These are phyloP conservation scores for Grallaria varia DNA, from an alignment of 2,113 vertebrate species.

Conservation along the genomic window DNA sequence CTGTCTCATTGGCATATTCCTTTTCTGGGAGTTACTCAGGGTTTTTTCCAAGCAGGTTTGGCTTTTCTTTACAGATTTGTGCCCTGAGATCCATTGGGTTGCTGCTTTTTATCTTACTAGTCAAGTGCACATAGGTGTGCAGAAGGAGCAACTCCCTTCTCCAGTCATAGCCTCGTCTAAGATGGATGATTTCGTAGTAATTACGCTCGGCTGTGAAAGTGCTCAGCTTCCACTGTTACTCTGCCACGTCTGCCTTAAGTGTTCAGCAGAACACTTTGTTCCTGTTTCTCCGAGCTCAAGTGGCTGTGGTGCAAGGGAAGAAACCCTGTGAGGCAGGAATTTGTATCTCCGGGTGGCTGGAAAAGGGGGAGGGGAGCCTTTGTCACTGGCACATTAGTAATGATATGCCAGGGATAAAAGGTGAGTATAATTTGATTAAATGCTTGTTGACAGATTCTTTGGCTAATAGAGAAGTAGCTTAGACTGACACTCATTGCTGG, in stretches of 20 bases:
- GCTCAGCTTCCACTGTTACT: constrained; percentile 55
- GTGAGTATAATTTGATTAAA: constrained; percentile 78
- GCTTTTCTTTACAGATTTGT: constrained; percentile 67
- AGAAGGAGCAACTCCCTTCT: constrained; percentile 9
- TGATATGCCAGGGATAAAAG: constrained; percentile 79
- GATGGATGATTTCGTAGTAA: constrained; percentile 60
- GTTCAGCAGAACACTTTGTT: constrained; percentile 46
- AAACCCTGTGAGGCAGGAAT: constrained; percentile 63
- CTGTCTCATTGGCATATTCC: not conserved
- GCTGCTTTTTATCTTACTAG: constrained; percentile 64
- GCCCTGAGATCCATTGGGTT: constrained; percentile 54
- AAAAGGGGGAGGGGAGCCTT: constrained; percentile 60
- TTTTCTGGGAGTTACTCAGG: not conserved
- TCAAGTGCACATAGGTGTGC: not conserved
- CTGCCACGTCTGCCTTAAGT: constrained; percentile 35
- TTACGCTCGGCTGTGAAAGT: constrained; percentile 49
- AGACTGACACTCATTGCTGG: constrained; percentile 19
- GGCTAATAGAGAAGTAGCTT: constrained; percentile 67
- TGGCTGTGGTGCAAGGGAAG: constrained; percentile 33
- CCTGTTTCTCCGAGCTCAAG: constrained; percentile 40
- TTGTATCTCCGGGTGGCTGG: not conserved
- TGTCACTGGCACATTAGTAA: constrained; percentile 71
- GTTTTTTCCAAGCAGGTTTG: constrained; percentile 29
- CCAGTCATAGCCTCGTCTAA: not conserved
- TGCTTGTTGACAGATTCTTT: constrained; percentile 68